Conservation (phyloP, 1,140 invertebrate genomes). For the Lordiphosa mommai region DNA sequence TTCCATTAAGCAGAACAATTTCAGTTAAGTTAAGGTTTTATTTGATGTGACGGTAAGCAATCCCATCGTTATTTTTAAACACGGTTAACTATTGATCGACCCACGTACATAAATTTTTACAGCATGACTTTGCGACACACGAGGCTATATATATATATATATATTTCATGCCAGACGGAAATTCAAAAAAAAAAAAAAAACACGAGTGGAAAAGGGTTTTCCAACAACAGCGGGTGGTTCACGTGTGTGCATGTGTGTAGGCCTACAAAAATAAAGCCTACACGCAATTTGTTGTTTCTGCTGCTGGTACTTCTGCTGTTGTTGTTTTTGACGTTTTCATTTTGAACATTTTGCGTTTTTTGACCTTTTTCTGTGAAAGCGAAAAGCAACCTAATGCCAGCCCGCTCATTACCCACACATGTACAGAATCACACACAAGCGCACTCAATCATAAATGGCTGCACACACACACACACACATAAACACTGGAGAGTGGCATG, state of each 20-base stretch:
- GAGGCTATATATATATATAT: slow-evolving; percentile 34
- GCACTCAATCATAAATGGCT: slow-evolving; percentile 71
- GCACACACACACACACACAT: slow-evolving; percentile 41
- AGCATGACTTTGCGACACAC: slow-evolving; percentile 47
- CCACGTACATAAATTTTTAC: slow-evolving; percentile 30
- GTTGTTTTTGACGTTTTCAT: slow-evolving; percentile 50
- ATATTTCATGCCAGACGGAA: slow-evolving; percentile 66
- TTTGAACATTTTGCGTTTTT: slow-evolving; percentile 53
- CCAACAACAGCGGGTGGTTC: slow-evolving; percentile 32
- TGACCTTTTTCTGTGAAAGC: slow-evolving; percentile 35
- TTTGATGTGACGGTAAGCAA: too few species aligned
- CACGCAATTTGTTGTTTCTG: slow-evolving; percentile 33
- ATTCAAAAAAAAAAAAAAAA: slow-evolving; percentile 46
- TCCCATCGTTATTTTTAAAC: too few species aligned
- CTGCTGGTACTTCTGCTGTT: slow-evolving; percentile 14
- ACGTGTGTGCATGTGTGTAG: slow-evolving; percentile 9
- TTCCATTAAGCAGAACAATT: too few species aligned
- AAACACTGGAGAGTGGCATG: slow-evolving; percentile 46
- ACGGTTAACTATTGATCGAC: too few species aligned
- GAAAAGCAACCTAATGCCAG: background rate
- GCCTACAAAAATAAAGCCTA: slow-evolving; percentile 39
- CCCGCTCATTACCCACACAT: slow-evolving; percentile 35
- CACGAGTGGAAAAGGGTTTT: slow-evolving; percentile 47
- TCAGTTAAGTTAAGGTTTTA: too few species aligned
- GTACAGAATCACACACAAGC: slow-evolving; percentile 11